Base-by-base conservation (phyloP, 2,888 invertebrate species). In the Cynaeus angustus region DNA sequence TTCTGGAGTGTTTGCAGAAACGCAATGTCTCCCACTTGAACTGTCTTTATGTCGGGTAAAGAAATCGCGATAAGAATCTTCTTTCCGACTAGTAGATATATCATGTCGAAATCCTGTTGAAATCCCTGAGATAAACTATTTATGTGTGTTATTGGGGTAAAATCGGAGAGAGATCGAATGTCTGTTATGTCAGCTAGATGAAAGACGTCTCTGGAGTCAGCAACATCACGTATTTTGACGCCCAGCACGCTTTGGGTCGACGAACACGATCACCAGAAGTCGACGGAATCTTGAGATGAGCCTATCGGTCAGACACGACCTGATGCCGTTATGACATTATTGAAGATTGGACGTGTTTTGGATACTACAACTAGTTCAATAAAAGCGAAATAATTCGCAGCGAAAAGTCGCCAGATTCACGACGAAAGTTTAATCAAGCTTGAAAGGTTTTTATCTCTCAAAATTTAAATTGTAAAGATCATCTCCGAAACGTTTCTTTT, bases 261-360 rank as follows among this genome's bases (percentile, higher is more conserved):
- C 58, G 65, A 68, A 46, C 69, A 65, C 58, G 64, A 69, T 69
- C 64, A 69, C 58, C 65, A 67, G 21, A 70, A 61, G 43, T 56
- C 59, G 50, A 16, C 46, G 52, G 66, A 70, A 70, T 66, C 53
- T 50, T 62, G 66, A 70, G 65, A 70, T 70, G 70, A 70, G 70
- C 70, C 66, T 66, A 62, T 66, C 66, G 66, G 70, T 70, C 66
- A 62, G 70, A 53, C 69, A 69, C 65, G 68, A 62, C 43, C 68
- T 62, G 37, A 46, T 68, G 56, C 68, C 56, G 61, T 70, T 70
- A 70, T 70, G 70, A 66, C 70, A 66, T 66, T 70, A 70, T 70
- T 70, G 70, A 70, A 70, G 62, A 70, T 70, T 70, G 66, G 62
- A 70, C 70, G 70, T 70, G 70, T 66, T 70, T 62, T 62, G 70